phyloP scores from a whole-genome alignment of 2,113 vertebrate species.

The Zingel zingel region DNA sequence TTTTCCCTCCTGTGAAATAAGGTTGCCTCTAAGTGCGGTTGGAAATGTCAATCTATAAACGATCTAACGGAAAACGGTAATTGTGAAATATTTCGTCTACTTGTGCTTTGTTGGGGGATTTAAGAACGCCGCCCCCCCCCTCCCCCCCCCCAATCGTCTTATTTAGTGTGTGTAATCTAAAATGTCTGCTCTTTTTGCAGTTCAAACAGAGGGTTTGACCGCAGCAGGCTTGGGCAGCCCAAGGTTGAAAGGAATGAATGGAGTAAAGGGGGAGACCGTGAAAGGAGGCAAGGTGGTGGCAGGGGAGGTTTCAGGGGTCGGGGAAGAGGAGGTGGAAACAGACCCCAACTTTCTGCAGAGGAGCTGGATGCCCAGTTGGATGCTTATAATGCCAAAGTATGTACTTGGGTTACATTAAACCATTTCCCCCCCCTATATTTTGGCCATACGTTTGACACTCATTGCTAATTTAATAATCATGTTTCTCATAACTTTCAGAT shows the following conservation, averaged over 20 bases:
- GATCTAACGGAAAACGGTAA: no score
- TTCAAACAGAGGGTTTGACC: conserved; percentile 71
- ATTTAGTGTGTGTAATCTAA: no score
- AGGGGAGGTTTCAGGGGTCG: conserved; percentile 86
- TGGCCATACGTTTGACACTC: no score
- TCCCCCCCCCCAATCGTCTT: no score
- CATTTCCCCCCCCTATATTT: not conserved
- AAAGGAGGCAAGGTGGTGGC: not conserved
- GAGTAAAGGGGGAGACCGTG: not conserved
- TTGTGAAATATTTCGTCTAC: no score
- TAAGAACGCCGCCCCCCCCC: no score
- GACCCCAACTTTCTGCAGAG: conserved; percentile 94
- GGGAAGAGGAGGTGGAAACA: conserved; percentile 86
- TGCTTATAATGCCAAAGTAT: conserved; percentile 95
- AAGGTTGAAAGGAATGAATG: conserved; percentile 53
- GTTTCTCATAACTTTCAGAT: conserved; percentile 83
- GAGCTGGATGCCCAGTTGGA: conserved; percentile 99
- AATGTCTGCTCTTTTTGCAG: not conserved
- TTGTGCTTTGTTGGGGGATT: no score
- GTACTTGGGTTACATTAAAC: not conserved
- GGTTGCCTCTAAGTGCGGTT: no score
- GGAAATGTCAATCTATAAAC: no score
- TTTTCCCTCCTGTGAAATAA: no score
- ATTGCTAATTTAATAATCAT: rapidly evolving
- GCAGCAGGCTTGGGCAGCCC: conserved; percentile 76